Base-by-base conservation (phyloP, 2,797 vertebrate genomes). In the Sylvia borin region DNA sequence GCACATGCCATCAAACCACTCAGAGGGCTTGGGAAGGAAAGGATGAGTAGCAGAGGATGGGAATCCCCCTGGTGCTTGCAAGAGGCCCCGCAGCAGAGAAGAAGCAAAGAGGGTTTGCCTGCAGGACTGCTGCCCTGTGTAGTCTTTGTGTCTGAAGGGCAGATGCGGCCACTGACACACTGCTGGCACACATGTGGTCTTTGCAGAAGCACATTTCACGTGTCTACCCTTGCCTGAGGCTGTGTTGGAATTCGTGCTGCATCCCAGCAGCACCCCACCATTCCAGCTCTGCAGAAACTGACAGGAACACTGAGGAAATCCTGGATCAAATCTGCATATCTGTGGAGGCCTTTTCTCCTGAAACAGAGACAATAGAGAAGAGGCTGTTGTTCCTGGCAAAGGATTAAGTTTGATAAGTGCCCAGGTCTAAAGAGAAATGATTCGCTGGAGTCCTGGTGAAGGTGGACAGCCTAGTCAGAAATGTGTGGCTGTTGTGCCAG, bases 111-210 rank as follows among this genome's bases (percentile, higher is more conserved):
- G 16, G 5, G 6, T 45, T 76, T 88, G 38, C 22, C n/a, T 22
- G 6, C 1, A 6, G 43, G 25, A 34, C 40, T 6, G 57, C 17
- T 84, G 11, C 17, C 24, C 1, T 0, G 0, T 13, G 15, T 11
- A 24, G 16, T 24, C 40, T 9, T 71, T 53, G 43, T 43, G 31
- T 16, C 32, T 0, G 0, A 57, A 62, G n/a, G 48, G 26, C 53
- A 78, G 26, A 58, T 0, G 3, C 50, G 43, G 67, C 32, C 43
- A 43, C 36, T 26, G 61, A 24, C 24, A 43, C n/a, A 20, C n/a
- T 3, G 2, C 87, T 81, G 79, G 26, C 38, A 47, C 57, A 29
- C 0, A 0, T 11, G 26, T 2, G 1, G 19, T 40, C 76, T 57
- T 61, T 36, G 57, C 12, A 73, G 81, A 73, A 57, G 47, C 32